Conservation (phyloP, 2,888 invertebrate species). For the Scaptomyza caliginosa region DNA sequence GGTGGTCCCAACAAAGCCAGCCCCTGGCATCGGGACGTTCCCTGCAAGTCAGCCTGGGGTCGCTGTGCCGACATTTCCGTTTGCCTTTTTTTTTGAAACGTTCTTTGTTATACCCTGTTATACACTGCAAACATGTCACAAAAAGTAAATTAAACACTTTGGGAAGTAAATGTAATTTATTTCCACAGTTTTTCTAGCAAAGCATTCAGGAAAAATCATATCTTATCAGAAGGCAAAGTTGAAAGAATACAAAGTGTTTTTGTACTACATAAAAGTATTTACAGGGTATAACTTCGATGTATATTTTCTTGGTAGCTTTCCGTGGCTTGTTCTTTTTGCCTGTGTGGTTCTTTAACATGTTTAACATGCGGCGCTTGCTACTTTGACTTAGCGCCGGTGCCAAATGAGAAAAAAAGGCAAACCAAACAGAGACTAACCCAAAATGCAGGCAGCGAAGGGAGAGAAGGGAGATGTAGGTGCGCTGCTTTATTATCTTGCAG, state of each 20-base stretch:
- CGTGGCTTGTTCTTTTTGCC: conserved; percentile 29
- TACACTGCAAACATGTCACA: not conserved
- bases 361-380: conserved; percentile 74
- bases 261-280: too few species aligned
- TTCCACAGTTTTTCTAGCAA: too few species aligned
- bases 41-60: conserved; percentile 60
- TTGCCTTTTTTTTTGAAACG: conserved; percentile 57
- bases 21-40: conserved; percentile 36
- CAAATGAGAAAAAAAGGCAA: conserved; percentile 54
- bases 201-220: too few species aligned
- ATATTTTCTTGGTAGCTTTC: too few species aligned
- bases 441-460: conserved; percentile 24
- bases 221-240: too few species aligned
- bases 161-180: too few species aligned
- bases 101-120: conserved; percentile 49
- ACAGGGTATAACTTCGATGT: not conserved
- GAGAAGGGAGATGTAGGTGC: conserved; percentile 22
- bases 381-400: conserved; percentile 72
- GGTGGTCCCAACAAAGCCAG: conserved; percentile 64
- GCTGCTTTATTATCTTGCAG: conserved; percentile 43
- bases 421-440: conserved; percentile 57
- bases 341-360: conserved; percentile 64
- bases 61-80: conserved; percentile 70
- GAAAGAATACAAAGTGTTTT: too few species aligned
- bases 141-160: too few species aligned